Evolutionary conservation across 2,888 invertebrate genomes (phyloP).

Genomic region (Idaea dimidiata): DNA sequence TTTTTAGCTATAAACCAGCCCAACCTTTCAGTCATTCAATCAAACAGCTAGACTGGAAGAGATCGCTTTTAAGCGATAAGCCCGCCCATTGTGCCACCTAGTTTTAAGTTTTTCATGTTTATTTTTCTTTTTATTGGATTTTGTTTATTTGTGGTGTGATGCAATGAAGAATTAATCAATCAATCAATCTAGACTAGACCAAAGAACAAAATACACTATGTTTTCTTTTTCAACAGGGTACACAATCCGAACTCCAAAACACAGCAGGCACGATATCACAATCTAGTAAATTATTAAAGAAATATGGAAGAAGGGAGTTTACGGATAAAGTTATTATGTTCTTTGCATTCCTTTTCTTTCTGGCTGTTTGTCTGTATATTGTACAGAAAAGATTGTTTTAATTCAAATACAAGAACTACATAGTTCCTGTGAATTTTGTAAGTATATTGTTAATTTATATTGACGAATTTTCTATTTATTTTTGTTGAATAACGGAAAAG

Average conservation of each 20-base stretch:
- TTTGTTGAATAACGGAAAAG: no score
- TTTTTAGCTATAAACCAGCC: no score
- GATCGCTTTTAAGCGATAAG: no score
- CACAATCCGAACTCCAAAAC: constrained; percentile 90
- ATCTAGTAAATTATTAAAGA: constrained; percentile 94
- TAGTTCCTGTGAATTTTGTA: no score
- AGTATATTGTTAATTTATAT: no score
- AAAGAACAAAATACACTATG: not conserved
- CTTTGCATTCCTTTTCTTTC: constrained; percentile 92
- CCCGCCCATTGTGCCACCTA: no score
- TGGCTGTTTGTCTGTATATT: constrained; percentile 95
- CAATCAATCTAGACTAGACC: not conserved
- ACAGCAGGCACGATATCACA: constrained; percentile 94
- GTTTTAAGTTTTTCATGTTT: no score
- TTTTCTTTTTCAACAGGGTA: constrained; percentile 75
- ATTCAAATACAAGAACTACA: constrained; percentile 9
- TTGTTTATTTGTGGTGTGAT: no score
- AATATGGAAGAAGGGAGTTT: constrained; percentile 95
- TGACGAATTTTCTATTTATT: not conserved
- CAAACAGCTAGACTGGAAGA: no score
- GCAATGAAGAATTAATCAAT: no score
- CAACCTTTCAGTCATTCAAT: no score
- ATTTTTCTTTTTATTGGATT: no score
- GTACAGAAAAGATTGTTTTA: constrained; percentile 93
- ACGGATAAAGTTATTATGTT: constrained; percentile 96